These are phyloP conservation scores for Drepana arcuata DNA, from an alignment of 1,140 invertebrate species.

Conservation along the genomic window DNA sequence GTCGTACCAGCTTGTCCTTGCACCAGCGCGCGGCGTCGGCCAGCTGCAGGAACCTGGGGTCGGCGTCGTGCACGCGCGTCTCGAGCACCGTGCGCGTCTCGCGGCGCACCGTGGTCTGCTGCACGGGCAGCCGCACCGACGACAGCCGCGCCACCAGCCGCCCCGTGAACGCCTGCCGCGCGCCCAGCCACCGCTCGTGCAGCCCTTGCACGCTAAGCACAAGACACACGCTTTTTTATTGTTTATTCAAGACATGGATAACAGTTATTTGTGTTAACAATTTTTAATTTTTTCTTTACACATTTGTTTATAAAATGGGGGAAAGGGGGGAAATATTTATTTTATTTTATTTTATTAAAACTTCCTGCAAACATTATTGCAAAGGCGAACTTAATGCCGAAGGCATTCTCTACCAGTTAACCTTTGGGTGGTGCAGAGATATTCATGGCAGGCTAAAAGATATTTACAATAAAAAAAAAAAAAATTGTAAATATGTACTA, in stretches of 20 bases:
- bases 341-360: too few species aligned
- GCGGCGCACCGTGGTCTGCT: conserved; percentile 88
- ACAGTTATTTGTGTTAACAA: background rate
- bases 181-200: conserved; percentile 91
- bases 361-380: too few species aligned
- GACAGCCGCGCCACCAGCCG: conserved; percentile 87
- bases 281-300: too few species aligned
- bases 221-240: background rate
- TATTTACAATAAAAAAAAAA: too few species aligned
- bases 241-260: background rate
- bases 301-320: too few species aligned
- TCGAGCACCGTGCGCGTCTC: conserved; percentile 90
- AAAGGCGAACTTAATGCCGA: too few species aligned
- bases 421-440: too few species aligned
- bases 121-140: conserved; percentile 87
- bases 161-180: conserved; percentile 89
- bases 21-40: conserved; percentile 97
- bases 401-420: too few species aligned
- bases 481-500: too few species aligned
- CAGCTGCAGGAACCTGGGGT: conserved; percentile 90
- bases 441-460: too few species aligned
- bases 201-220: conserved; percentile 87
- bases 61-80: conserved; percentile 91
- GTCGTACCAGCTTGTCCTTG: conserved; percentile 78
- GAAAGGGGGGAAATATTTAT: too few species aligned